Percentiles rank a stretch among this genome's conserved stretches.
Evolutionary conservation across 2,113 vertebrate genomes (phyloP).

Genomic region (Neodontobutis hainanensis): DNA sequence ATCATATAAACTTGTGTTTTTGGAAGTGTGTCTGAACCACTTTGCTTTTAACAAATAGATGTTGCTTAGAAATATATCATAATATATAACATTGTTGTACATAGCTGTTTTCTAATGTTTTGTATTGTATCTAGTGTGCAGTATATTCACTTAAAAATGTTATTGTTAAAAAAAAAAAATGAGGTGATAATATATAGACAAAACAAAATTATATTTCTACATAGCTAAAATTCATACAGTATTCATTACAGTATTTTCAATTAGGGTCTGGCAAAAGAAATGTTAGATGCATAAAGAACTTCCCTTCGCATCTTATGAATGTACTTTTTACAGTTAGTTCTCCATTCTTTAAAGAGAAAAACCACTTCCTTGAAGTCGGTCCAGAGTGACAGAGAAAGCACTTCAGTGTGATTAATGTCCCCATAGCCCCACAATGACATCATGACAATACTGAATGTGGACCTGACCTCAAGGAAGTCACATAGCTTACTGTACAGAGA

Average conservation of each 20-base stretch:
- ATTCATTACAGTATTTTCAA: too few species aligned
- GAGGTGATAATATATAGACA: too few species aligned
- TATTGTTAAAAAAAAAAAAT: too few species aligned
- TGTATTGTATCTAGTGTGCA: too few species aligned
- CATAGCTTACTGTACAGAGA: conserved; percentile 33
- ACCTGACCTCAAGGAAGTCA: conserved; percentile 53
- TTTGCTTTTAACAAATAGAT: too few species aligned
- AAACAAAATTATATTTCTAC: too few species aligned
- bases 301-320: not conserved
- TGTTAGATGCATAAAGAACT: not conserved
- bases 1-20: not conserved
- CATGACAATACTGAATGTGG: conserved; percentile 2
- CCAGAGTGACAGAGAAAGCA: conserved; percentile 13
- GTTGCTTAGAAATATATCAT: too few species aligned
- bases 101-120: too few species aligned
- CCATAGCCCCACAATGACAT: conserved; percentile 17
- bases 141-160: too few species aligned
- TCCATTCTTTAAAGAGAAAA: conserved; percentile 51
- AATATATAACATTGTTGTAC: too few species aligned
- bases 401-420: conserved; percentile 32
- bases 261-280: too few species aligned
- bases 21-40: not conserved
- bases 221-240: too few species aligned
- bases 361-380: conserved; percentile 45
- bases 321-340: conserved; percentile 33